Base-by-base conservation (phyloP, 2,888 invertebrate genomes). In the Gasteruption jaculator region DNA sequence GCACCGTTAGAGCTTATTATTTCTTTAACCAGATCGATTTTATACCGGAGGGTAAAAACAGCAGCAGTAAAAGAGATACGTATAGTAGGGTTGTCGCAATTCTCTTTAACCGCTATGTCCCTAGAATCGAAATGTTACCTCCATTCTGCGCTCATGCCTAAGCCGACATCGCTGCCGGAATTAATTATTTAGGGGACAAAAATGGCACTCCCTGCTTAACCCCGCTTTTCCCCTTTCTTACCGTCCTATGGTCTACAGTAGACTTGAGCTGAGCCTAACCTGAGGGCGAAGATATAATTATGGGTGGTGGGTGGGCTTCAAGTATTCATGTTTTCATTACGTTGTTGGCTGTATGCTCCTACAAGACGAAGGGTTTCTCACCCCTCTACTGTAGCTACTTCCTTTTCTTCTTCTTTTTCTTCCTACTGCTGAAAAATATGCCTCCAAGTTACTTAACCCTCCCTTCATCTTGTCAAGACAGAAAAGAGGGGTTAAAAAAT, bases 181-280 rank as follows among this genome's bases (percentile, higher is more conserved):
- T 70, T 70, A 70, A 70, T 69, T 70, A 70, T 70, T 68, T 69
- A 70, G 68, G 69, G 68, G 68, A 67, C 65, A 66, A 63, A 68
- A 69, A 69, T 68, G 66, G 68, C 67, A 65, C 63, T 57, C 50
- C 57, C 56, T 53, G 48, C 49, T 52, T 56, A 55, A 49, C 58
- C 54, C 46, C 57, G 50, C 50, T 49, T 44, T 35, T 42, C 42
- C 45, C 35, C 42, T 41, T 45, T 36, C 39, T 40, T 39, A 38
- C 25, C 20, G n/a, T n/a, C n/a, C n/a, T n/a, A n/a, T n/a, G n/a
- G n/a, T n/a, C n/a, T n/a, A n/a, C n/a, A n/a, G n/a, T n/a, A n/a
- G n/a, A 46, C 41, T 39, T 43, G 56, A 54, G 52, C 53, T 46
- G 55, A 59, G 57, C 51, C 57, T 60, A 61, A 58, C 64, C 61